Percentiles rank a stretch among this genome's conserved stretches.
These are phyloP conservation scores for Sciurus vulgaris DNA, from an alignment of 2,797 vertebrate genomes.

Conservation along the genomic window DNA sequence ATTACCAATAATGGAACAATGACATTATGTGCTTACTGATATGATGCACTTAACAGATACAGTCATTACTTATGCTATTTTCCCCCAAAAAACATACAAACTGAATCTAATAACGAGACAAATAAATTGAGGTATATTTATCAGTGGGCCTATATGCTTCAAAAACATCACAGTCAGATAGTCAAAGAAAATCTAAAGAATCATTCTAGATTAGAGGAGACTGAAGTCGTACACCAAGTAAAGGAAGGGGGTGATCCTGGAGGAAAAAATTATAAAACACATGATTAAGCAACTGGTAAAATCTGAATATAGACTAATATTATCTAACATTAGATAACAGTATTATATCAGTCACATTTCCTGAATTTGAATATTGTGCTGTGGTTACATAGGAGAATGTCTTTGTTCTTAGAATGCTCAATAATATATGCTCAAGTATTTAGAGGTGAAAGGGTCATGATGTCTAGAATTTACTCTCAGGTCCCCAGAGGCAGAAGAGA, in stretches of 20 bases:
- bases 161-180: constrained; percentile 29
- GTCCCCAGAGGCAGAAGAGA: neutral
- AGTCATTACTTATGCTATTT: neutral
- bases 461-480: constrained; percentile 9
- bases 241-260: neutral
- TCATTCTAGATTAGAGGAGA: neutral
- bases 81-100: neutral
- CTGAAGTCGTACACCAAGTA: neutral
- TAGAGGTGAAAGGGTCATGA: neutral
- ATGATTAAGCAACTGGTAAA: neutral
- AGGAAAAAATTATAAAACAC: neutral
- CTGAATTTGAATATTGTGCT: neutral
- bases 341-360: neutral
- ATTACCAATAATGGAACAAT: neutral
- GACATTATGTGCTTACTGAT: neutral
- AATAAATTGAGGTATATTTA: neutral
- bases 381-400: neutral
- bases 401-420: neutral
- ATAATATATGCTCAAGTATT: neutral
- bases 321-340: neutral
- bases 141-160: neutral
- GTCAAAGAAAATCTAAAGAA: neutral
- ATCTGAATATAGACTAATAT: neutral
- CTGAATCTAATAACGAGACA: constrained; percentile 14
- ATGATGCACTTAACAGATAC: neutral